phyloP scores from a whole-genome alignment of 2,888 invertebrate genomes.

The Caenorhabditis angaria region DNA sequence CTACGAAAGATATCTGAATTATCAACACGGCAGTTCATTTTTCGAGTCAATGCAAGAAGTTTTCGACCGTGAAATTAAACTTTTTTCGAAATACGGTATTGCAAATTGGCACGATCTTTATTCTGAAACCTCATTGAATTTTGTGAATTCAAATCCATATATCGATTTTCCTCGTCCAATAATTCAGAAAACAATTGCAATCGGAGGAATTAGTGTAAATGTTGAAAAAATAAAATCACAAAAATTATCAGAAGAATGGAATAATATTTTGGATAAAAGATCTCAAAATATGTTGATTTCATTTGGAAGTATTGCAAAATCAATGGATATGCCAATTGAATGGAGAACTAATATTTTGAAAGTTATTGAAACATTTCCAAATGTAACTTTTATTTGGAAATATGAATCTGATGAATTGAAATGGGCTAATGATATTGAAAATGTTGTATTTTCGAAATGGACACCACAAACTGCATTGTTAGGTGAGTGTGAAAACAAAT shows the following conservation, averaged over 20 bases:
- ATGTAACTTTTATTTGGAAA: slow-evolving; percentile 42
- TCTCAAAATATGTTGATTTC: slow-evolving; percentile 19
- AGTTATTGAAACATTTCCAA: slow-evolving; percentile 17
- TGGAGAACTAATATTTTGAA: slow-evolving; percentile 20
- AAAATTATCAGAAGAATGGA: slow-evolving; percentile 9
- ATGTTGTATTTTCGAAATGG: slow-evolving; percentile 34
- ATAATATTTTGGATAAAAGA: slow-evolving; percentile 12
- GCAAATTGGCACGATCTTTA: background rate
- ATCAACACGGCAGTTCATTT: background rate
- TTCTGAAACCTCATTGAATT: slow-evolving; percentile 5
- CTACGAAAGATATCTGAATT: no score
- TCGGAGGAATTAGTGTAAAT: slow-evolving; percentile 27
- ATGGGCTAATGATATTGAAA: slow-evolving; percentile 15
- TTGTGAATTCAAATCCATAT: slow-evolving; percentile 19
- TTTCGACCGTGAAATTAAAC: background rate
- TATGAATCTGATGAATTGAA: slow-evolving; percentile 23
- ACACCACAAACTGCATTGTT: slow-evolving; percentile 34
- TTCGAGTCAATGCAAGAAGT: background rate
- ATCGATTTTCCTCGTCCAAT: slow-evolving; percentile 41
- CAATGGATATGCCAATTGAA: slow-evolving; percentile 14
- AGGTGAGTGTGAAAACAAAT: no score
- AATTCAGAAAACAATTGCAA: slow-evolving; percentile 10
- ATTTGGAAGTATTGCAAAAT: slow-evolving; percentile 32
- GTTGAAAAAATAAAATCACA: slow-evolving; percentile 20
- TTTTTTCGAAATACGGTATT: background rate